phyloP scores from a whole-genome alignment of 2,888 invertebrate species.

The Papilio gigon region DNA sequence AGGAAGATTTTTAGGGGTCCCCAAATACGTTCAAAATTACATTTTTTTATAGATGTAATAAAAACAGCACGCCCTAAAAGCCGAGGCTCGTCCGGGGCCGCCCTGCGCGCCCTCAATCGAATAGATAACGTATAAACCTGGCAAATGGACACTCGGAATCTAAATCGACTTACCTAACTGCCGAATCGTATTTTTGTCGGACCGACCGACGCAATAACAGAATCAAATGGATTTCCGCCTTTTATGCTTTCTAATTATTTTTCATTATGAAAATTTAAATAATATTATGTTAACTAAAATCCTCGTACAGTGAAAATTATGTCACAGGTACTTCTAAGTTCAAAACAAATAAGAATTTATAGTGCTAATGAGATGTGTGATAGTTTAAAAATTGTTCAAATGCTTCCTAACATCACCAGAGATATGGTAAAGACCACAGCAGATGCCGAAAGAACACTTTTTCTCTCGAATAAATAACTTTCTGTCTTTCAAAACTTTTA shows the following conservation, averaged over 20 bases:
- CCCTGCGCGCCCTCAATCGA: slow-evolving; percentile 53
- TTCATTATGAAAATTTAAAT: neutral
- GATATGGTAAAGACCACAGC: too few relatives aligned
- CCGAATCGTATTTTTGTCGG: slow-evolving; percentile 65
- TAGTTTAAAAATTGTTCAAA: too few relatives aligned
- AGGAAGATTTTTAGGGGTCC: neutral
- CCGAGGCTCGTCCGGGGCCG: slow-evolving; percentile 28
- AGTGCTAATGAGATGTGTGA: too few relatives aligned
- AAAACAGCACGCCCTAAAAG: slow-evolving; percentile 42
- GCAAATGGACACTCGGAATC: slow-evolving; percentile 62
- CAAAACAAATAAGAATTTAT: too few relatives aligned
- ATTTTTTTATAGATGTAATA: slow-evolving; percentile 41
- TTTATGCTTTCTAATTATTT: neutral
- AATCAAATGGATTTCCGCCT: slow-evolving; percentile 56
- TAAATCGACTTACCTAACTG: slow-evolving; percentile 64
- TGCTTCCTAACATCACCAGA: too few relatives aligned
- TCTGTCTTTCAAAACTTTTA: too few relatives aligned
- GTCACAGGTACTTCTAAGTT: too few relatives aligned
- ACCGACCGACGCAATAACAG: slow-evolving; percentile 64
- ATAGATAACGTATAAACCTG: slow-evolving; percentile 56
- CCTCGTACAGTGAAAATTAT: too few relatives aligned
- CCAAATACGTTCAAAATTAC: slow-evolving; percentile 34
- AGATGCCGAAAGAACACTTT: too few relatives aligned
- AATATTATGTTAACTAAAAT: too few relatives aligned
- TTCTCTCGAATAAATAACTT: too few relatives aligned